Evolutionary conservation across 1,140 invertebrate species (phyloP).

Genomic region (Leptinotarsa defecta): DNA sequence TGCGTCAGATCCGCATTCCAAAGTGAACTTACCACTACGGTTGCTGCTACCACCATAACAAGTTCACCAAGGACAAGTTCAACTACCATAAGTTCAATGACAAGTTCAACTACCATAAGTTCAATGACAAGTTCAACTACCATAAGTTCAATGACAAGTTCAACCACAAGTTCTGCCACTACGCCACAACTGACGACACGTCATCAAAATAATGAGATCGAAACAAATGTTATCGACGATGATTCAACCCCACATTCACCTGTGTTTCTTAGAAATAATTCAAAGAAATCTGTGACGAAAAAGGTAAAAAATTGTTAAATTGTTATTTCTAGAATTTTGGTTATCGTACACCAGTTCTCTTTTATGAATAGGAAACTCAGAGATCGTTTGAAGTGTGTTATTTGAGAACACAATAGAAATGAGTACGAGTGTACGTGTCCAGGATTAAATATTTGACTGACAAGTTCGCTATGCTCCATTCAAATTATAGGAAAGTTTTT

Average conservation of each 20-base stretch:
- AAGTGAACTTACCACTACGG: conserved; percentile 50
- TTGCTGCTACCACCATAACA: conserved; percentile 36
- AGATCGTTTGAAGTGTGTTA: no score
- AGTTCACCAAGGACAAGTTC: not conserved
- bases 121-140: not conserved
- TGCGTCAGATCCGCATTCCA: conserved; percentile 59
- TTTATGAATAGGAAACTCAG: no score
- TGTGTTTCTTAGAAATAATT: not conserved
- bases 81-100: not conserved
- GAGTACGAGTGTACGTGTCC: no score
- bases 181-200: not conserved
- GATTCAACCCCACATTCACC: conserved; percentile 5
- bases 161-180: not conserved
- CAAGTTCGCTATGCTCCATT: no score
- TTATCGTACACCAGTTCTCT: no score
- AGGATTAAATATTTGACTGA: no score
- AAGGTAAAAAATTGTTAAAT: no score
- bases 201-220: conserved; percentile 29
- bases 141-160: not conserved
- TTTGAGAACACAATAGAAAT: no score
- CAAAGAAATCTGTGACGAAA: not conserved
- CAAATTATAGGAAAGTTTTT: no score
- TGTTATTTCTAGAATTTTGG: no score
- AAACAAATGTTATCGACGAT: conserved; percentile 35
- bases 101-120: not conserved